phyloP scores from a whole-genome alignment of 2,113 vertebrate species.

The Scopus umbretta region DNA sequence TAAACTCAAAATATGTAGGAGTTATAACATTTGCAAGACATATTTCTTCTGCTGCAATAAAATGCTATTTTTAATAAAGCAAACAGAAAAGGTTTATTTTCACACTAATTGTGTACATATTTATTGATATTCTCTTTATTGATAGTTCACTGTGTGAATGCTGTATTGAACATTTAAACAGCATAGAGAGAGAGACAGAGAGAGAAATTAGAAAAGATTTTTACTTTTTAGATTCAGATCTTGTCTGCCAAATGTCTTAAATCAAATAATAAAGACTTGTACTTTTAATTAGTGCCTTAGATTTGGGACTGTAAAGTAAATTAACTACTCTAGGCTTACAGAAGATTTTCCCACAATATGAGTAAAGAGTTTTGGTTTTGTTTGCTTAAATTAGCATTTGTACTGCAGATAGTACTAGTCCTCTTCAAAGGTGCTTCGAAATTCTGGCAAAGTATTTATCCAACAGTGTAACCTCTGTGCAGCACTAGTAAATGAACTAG shows the following conservation, averaged over 20 bases:
- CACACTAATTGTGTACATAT: not conserved
- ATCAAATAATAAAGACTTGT: not conserved
- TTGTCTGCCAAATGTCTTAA: not conserved
- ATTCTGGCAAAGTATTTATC: not conserved
- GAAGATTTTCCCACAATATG: accelerated
- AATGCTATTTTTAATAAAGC: not conserved
- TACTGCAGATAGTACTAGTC: not conserved
- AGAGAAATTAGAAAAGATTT: not conserved
- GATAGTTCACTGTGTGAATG: not conserved
- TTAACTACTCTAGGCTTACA: not conserved
- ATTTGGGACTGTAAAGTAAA: not conserved
- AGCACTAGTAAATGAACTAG: not conserved
- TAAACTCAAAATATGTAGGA: not conserved
- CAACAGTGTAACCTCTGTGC: not conserved
- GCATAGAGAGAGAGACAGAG: not conserved
- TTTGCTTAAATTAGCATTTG: not conserved
- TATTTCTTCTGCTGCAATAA: not conserved
- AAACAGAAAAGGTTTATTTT: not conserved
- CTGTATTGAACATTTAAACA: not conserved
- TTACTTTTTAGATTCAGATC: not conserved
- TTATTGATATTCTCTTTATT: not conserved
- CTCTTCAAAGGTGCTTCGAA: not conserved
- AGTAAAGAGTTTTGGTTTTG: not conserved
- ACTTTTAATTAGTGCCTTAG: not conserved
- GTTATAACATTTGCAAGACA: not conserved